Conservation (phyloP, 2,797 vertebrate genomes). For the Intellagama lesueurii region DNA sequence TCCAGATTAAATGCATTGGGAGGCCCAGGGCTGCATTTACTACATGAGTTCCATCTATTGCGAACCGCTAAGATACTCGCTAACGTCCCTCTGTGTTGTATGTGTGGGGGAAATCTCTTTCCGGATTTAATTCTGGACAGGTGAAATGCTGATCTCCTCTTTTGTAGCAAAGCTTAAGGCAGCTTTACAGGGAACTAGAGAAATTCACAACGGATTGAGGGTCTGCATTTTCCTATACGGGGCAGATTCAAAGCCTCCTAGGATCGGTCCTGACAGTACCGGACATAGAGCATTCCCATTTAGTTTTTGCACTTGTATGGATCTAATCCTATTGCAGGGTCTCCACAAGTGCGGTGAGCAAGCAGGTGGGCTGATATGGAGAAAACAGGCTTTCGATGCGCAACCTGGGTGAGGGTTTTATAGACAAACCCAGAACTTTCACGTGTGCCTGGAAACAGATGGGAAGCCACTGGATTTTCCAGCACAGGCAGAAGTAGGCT, state of each 20-base stretch:
- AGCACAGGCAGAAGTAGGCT: neutral
- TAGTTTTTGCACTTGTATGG: neutral
- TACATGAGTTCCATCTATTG: neutral
- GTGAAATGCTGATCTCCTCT: neutral
- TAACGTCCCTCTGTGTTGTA: neutral
- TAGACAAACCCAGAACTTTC: neutral
- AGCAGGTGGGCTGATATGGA: no score
- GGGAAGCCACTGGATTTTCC: neutral
- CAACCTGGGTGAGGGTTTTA: neutral
- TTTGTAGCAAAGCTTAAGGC: neutral
- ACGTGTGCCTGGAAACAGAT: neutral
- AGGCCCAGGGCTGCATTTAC: slow-evolving; percentile 17
- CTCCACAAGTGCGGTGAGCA: neutral
- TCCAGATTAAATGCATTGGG: slow-evolving; percentile 39
- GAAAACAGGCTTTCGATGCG: neutral
- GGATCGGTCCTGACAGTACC: neutral
- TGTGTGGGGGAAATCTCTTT: neutral
- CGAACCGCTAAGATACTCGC: slow-evolving; percentile 11
- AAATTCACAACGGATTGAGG: neutral
- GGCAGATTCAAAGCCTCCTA: neutral
- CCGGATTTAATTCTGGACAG: slow-evolving; percentile 17
- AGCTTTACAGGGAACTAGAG: neutral
- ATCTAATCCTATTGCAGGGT: neutral
- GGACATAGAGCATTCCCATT: neutral
- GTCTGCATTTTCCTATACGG: neutral